phyloP scores from a whole-genome alignment of 2,797 vertebrate species.

The Pelochelys cantorii region DNA sequence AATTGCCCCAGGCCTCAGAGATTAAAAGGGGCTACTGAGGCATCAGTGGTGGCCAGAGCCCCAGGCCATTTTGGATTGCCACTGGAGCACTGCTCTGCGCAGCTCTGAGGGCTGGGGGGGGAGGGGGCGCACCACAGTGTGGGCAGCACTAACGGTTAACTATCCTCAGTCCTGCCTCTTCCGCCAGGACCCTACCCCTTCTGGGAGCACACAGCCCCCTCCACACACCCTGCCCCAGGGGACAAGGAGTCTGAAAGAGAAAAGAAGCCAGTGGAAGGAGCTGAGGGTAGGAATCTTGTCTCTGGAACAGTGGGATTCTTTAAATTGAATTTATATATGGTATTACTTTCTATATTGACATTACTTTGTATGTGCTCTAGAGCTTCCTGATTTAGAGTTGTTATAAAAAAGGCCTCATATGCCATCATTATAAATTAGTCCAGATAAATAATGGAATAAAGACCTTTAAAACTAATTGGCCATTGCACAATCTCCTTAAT shows the following conservation, averaged over 20 bases:
- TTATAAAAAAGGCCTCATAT: constrained; percentile 53
- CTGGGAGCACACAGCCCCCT: no score
- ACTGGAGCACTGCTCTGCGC: no score
- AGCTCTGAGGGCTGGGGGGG: no score
- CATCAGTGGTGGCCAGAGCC: no score
- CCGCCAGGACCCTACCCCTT: no score
- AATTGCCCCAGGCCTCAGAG: no score
- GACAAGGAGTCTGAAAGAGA: constrained; percentile 41
- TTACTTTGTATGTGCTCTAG: constrained; percentile 49
- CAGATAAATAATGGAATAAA: constrained; percentile 72
- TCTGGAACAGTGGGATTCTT: constrained; percentile 40
- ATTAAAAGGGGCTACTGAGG: no score
- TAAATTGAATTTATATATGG: constrained; percentile 73
- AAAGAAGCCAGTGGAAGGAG: constrained; percentile 24
- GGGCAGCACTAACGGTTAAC: no score
- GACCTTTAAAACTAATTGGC: constrained; percentile 69
- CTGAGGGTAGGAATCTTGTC: constrained; percentile 37
- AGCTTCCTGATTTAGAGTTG: constrained; percentile 59
- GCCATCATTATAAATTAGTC: constrained; percentile 68
- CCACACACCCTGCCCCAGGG: not conserved
- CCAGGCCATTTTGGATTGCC: no score
- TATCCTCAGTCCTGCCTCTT: no score
- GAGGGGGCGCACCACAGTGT: no score
- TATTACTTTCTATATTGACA: constrained; percentile 65
- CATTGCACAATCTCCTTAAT: constrained; percentile 60